Evolutionary conservation across 2,113 vertebrate species (phyloP).

Genomic region (Andinoacara biseriatus): DNA sequence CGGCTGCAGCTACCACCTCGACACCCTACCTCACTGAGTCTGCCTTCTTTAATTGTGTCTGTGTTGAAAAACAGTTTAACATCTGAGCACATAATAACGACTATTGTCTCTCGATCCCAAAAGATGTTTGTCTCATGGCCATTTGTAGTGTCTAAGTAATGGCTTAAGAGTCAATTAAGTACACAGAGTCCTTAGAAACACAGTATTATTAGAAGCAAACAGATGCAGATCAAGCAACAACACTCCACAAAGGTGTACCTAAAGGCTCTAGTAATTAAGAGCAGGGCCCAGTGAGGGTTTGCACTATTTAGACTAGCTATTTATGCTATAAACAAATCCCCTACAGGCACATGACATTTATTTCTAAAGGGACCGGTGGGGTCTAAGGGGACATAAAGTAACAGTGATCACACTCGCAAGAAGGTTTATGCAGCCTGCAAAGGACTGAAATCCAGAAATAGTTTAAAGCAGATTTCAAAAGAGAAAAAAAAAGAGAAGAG

Average conservation of each 20-base stretch:
- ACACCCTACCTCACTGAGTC: neutral
- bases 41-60: neutral
- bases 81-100: neutral
- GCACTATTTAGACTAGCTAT: conserved; percentile 43
- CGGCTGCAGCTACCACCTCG: neutral
- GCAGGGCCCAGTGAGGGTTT: conserved; percentile 4
- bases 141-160: conserved; percentile 55
- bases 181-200: conserved; percentile 50
- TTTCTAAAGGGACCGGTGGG: conserved; percentile 30
- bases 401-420: neutral
- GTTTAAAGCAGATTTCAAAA: neutral
- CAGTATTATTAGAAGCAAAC: conserved; percentile 72
- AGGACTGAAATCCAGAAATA: neutral
- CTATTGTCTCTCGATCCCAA: conserved; percentile 27
- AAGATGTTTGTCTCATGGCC: conserved; percentile 47
- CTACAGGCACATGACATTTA: conserved; percentile 23
- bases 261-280: conserved; percentile 58
- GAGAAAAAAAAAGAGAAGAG: neutral
- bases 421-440: neutral
- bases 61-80: neutral
- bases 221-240: conserved; percentile 54
- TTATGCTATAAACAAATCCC: conserved; percentile 40
- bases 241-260: conserved; percentile 28
- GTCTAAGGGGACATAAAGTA: neutral
- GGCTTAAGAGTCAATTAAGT: conserved; percentile 62